A percentile compares a stretch with the other conserved stretches of the same genome.
These are phyloP conservation scores for Oreochromis spilurus DNA, from an alignment of 2,113 vertebrate genomes.

Conservation along the genomic window DNA sequence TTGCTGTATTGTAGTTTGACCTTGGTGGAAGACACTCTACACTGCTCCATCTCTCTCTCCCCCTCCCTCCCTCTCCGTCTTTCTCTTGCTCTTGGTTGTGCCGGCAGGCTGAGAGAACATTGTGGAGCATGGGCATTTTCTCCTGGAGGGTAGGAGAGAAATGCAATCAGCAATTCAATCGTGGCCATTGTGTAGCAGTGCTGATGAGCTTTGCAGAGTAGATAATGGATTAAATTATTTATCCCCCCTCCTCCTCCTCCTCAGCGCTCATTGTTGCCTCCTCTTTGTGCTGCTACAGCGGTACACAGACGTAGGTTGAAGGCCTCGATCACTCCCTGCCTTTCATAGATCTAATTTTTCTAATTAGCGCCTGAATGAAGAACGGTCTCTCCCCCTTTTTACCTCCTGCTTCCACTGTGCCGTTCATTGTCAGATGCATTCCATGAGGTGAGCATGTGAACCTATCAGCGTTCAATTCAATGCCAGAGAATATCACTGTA, in stretches of 20 bases:
- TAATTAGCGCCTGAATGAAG: conserved; percentile 90
- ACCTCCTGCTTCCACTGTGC: conserved; percentile 41
- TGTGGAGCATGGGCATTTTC: conserved; percentile 78
- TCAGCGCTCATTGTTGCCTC: conserved; percentile 65
- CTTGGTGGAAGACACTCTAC: conserved; percentile 65
- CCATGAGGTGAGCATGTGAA: conserved; percentile 79
- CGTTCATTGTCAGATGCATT: conserved; percentile 72
- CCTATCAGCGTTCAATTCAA: conserved; percentile 74
- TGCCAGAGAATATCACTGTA: conserved; percentile 68
- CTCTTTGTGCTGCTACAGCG: conserved; percentile 64
- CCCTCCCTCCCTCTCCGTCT: neutral
- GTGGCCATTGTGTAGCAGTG: conserved; percentile 72
- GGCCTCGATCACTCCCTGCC: conserved; percentile 83
- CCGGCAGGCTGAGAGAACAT: conserved; percentile 48
- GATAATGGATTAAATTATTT: conserved; percentile 99
- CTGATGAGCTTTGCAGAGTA: conserved; percentile 90
- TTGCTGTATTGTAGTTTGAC: conserved; percentile 71
- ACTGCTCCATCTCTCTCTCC: conserved; percentile 10
- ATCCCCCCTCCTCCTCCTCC: conserved; percentile 76
- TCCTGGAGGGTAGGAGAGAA: conserved; percentile 79
- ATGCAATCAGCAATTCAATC: conserved; percentile 79
- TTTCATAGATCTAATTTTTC: conserved; percentile 98
- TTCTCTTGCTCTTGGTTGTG: conserved; percentile 29
- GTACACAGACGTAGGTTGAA: conserved; percentile 83
- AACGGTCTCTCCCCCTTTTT: conserved; percentile 68